These are phyloP conservation scores for Heliconius congener DNA, from an alignment of 1,140 invertebrate species.

Conservation along the genomic window DNA sequence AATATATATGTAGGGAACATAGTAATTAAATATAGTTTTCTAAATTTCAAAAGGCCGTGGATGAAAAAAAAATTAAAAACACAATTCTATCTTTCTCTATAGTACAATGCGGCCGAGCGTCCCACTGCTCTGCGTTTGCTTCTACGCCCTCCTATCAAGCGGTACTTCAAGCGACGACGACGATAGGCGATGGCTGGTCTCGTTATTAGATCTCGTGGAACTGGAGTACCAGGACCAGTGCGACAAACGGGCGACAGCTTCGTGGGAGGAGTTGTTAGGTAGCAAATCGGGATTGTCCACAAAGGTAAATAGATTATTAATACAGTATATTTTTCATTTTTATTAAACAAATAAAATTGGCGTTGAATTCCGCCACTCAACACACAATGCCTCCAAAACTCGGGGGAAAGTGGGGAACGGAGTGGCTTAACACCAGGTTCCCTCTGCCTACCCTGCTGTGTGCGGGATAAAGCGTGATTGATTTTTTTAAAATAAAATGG, in stretches of 20 bases:
- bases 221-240: conserved; percentile 69
- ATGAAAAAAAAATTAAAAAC: not conserved
- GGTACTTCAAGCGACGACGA: conserved; percentile 60
- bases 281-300: conserved; percentile 55
- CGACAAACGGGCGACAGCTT: conserved; percentile 56
- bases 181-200: conserved; percentile 61
- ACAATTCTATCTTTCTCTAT: conserved; percentile 30
- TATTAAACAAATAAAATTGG: too few species aligned
- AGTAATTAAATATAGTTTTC: too few species aligned
- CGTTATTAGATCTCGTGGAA: conserved; percentile 63
- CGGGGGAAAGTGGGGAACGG: too few species aligned
- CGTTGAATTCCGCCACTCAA: too few species aligned
- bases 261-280: conserved; percentile 65
- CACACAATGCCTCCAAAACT: too few species aligned
- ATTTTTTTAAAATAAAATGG: too few species aligned
- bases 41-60: too few species aligned
- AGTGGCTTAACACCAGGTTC: too few species aligned
- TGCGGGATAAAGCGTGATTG: too few species aligned
- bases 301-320: conserved; percentile 48
- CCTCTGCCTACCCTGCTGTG: too few species aligned
- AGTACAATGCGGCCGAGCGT: conserved; percentile 61
- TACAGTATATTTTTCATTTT: not conserved
- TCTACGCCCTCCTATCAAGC: conserved; percentile 61
- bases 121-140: conserved; percentile 54
- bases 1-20: too few species aligned